A percentile compares a stretch with the other conserved stretches of the same genome.
phyloP scores from a whole-genome alignment of 2,888 invertebrate species.

The Cephus pulcher region DNA sequence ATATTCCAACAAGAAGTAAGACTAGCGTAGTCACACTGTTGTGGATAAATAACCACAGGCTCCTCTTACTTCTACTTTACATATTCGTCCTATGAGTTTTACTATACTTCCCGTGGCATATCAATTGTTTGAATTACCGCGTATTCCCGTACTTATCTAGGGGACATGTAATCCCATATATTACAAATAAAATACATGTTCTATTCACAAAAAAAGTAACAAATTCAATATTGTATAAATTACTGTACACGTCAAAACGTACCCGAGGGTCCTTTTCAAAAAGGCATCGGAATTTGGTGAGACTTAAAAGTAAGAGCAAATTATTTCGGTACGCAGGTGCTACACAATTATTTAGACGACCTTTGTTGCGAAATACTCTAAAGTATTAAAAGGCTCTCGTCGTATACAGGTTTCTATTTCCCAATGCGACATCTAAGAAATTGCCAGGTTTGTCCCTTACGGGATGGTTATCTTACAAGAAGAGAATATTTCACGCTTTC shows the following conservation, averaged over 20 bases:
- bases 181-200: background rate
- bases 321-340: background rate
- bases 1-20: background rate
- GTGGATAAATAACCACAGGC: background rate
- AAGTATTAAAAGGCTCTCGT: background rate
- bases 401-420: background rate
- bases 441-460: background rate
- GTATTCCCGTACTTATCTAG: background rate
- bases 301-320: background rate
- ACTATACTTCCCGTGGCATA: background rate
- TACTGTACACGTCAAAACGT: constrained; percentile 2
- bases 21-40: background rate
- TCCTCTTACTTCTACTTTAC: background rate
- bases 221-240: constrained; percentile 1
- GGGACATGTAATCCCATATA: background rate
- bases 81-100: background rate
- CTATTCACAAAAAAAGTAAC: constrained; percentile 3
- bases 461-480: background rate
- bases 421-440: background rate
- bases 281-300: background rate
- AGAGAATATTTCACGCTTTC: background rate
- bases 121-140: background rate
- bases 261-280: background rate
- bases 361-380: background rate
- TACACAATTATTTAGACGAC: background rate